A percentile compares a stretch with the other conserved stretches of the same genome.
phyloP scores from a whole-genome alignment of 2,797 vertebrate genomes.

The Sebastes kiyomatsui region DNA sequence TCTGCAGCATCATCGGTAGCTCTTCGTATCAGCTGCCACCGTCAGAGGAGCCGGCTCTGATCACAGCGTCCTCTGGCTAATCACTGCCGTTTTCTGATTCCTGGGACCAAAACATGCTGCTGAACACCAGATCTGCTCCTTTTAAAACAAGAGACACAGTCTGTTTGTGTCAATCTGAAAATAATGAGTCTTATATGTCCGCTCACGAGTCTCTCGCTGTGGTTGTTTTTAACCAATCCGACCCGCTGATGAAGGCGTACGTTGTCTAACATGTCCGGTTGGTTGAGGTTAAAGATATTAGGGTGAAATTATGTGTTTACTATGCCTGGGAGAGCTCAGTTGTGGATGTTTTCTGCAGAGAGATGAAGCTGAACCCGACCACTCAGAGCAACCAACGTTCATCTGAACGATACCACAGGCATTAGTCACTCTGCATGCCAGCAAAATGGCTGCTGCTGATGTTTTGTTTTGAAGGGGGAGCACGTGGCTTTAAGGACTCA shows the following conservation, averaged over 20 bases:
- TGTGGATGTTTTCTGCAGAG: conserved; percentile 1
- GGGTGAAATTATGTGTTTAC: no score
- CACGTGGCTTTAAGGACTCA: background rate
- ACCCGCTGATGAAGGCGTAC: background rate
- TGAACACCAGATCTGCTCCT: background rate
- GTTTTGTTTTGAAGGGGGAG: conserved; percentile 32
- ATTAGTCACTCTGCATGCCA: conserved; percentile 64
- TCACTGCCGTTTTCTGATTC: conserved; percentile 14
- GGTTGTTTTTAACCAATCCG: background rate
- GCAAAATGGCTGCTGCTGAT: conserved; percentile 57
- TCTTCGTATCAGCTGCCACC: background rate
- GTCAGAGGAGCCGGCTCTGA: background rate
- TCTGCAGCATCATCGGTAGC: background rate
- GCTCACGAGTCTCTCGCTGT: background rate
- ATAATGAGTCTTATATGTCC: background rate
- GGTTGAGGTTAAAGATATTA: background rate
- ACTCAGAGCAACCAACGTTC: conserved; percentile 33
- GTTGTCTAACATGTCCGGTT: background rate
- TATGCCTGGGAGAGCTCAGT: background rate
- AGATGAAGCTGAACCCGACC: conserved; percentile 19
- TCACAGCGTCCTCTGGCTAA: background rate
- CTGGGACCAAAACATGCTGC: conserved; percentile 13
- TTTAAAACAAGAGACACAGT: no score
- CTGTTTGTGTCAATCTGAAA: background rate
- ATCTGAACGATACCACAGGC: conserved; percentile 51